Conservation (phyloP, 23 tunicate genomes). For the Botrylloides violaceus region DNA sequence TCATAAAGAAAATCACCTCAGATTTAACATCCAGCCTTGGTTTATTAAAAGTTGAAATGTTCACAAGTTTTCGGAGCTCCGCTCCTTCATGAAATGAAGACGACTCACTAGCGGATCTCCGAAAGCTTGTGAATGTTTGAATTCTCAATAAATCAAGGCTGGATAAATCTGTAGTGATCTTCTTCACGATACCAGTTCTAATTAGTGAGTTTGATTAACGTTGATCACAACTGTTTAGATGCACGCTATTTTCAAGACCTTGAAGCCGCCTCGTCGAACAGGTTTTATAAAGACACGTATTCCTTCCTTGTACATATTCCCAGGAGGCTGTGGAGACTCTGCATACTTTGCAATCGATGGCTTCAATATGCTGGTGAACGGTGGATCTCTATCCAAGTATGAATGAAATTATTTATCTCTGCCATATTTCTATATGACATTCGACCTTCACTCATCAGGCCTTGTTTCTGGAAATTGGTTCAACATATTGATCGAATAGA, state of each 20-base stretch:
- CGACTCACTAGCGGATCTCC: no score
- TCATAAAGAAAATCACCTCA: no score
- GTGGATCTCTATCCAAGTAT: constrained; percentile 57
- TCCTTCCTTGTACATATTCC: constrained; percentile 62
- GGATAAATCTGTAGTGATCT: no score
- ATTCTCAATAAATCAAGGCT: no score
- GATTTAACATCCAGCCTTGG: no score
- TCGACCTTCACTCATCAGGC: constrained; percentile 4
- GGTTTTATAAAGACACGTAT: constrained; percentile 29
- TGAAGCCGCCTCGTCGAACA: constrained; percentile 55
- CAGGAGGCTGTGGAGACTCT: constrained; percentile 80
- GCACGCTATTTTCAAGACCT: constrained; percentile 36
- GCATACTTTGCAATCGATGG: constrained; percentile 51
- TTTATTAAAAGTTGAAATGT: no score
- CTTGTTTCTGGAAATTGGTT: constrained; percentile 68
- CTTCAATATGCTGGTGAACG: constrained; percentile 56
- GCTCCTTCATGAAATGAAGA: no score
- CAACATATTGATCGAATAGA: constrained; percentile 57
- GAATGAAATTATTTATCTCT: background rate
- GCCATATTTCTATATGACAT: background rate
- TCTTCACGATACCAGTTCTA: no score
- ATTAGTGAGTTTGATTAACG: no score
- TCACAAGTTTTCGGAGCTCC: no score
- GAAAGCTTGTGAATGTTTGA: no score
- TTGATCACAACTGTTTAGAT: no score